Conservation (phyloP, 1,140 invertebrate species). For the Pinna nobilis region DNA sequence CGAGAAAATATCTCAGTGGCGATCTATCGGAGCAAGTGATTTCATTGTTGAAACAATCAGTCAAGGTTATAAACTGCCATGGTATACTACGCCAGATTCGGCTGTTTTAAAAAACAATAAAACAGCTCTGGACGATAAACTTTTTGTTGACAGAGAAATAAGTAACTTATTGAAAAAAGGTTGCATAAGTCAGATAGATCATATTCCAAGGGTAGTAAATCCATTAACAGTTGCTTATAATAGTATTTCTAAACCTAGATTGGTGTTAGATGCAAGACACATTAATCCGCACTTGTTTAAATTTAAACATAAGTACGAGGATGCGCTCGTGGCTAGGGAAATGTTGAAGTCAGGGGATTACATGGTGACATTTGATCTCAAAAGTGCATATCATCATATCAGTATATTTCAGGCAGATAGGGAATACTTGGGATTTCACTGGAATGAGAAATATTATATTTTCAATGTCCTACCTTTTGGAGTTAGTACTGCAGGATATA, state of each 20-base stretch:
- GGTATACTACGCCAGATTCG: background rate
- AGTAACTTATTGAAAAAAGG: slow-evolving; percentile 6
- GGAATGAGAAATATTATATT: slow-evolving; percentile 18
- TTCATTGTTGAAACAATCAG: background rate
- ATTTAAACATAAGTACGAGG: slow-evolving; percentile 40
- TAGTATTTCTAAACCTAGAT: slow-evolving; percentile 12
- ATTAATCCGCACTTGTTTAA: slow-evolving; percentile 34
- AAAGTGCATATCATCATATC: slow-evolving; percentile 42
- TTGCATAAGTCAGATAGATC: background rate
- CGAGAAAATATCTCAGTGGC: background rate
- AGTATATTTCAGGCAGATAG: slow-evolving; percentile 20
- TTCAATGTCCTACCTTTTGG: slow-evolving; percentile 39
- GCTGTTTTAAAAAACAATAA: slow-evolving; percentile 27
- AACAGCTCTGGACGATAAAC: background rate
- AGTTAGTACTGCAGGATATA: slow-evolving; percentile 19
- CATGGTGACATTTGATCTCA: slow-evolving; percentile 42
- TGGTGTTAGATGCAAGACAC: slow-evolving; percentile 42
- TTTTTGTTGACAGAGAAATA: slow-evolving; percentile 19
- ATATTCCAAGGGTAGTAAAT: slow-evolving; percentile 12
- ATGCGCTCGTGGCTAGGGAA: slow-evolving; percentile 14
- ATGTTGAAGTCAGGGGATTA: slow-evolving; percentile 25
- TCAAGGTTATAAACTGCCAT: slow-evolving; percentile 20
- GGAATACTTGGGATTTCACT: slow-evolving; percentile 37
- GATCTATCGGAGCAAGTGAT: too few species aligned
- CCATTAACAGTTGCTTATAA: slow-evolving; percentile 25